Evolutionary conservation across 1,140 invertebrate species (phyloP).

Genomic region (Tetranychus cinnabarinus): DNA sequence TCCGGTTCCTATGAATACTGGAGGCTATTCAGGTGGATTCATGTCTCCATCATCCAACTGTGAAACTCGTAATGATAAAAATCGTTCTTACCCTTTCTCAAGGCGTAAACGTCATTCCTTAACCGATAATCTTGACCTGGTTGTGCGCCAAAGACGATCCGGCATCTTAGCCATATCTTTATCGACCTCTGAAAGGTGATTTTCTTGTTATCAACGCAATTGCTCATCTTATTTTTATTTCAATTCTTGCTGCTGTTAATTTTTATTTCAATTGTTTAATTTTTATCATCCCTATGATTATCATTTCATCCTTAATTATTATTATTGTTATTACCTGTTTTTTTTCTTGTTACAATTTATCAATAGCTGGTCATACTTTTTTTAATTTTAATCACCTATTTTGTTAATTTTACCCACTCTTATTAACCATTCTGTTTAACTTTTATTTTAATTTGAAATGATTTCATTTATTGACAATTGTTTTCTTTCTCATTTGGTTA

Average conservation of each 20-base stretch:
- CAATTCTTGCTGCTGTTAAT: neutral
- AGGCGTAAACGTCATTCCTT: slow-evolving; percentile 8
- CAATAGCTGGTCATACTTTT: no score
- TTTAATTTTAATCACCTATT: no score
- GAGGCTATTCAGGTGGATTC: neutral
- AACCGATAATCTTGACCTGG: slow-evolving; percentile 5
- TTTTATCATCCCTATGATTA: no score
- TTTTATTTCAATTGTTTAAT: neutral
- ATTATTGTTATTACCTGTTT: no score
- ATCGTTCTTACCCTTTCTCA: neutral
- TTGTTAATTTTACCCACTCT: no score
- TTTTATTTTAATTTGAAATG: no score
- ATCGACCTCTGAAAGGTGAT: neutral
- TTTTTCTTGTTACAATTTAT: no score
- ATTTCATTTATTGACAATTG: no score
- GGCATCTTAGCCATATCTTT: neutral
- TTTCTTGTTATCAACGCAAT: neutral
- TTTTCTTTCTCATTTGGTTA: no score
- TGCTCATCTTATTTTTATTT: no score
- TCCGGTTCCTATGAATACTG: neutral
- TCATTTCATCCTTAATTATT: no score
- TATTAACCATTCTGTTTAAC: no score
- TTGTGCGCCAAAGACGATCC: neutral
- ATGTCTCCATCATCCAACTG: neutral
- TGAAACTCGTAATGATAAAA: neutral